Evolutionary conservation across 2,797 vertebrate genomes (phyloP), one percentile per base, ranked within the genome.

Genomic region (Sus cebifrons): DNA sequence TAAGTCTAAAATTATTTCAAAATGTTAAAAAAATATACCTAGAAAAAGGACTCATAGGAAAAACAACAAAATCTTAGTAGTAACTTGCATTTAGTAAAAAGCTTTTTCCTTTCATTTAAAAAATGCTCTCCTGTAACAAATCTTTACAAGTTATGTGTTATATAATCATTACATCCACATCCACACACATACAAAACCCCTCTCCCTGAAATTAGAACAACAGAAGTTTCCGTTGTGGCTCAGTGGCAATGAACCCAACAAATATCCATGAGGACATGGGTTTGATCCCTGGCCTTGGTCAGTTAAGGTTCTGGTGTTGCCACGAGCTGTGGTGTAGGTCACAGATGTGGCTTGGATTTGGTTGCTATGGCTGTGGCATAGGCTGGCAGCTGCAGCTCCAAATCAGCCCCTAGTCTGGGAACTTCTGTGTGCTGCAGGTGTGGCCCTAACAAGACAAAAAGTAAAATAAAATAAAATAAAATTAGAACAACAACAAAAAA

Each of bases 1-100:
- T 90, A 87, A 79, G 29, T 75, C 68, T 82, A 75, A 95, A 85
- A 86, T 94, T 70, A 91, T 94, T 96, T 96, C 44, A 90, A 93
- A 78, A 74, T 68, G 3, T 75, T 81, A 68, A 74, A 90, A 91
- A 91, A 89, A 36, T 6, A 89, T 27, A 86, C 5, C 6, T 40
- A 70, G 27, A 84, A 64, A 97, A 87, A 84, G 1, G 44, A n/a
- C 25, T n/a, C 2, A 75, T 29, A 68, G 21, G 27, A 82, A 56
- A 89, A 94, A 44, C 52, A 36, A 10, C 29, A 40, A 58, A 83
- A 65, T 54, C 77, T 71, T 91, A 81, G 27, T 58, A 65, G 21
- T 93, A 56, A 21, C 62, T 88, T 82, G 21, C 87, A 17, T 12
- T 0, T 88, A 62, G 67, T 71, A 85, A 65, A 95, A 56, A 70